phyloP scores from a whole-genome alignment of 1,140 invertebrate species.

The Aphaenogaster rudis region DNA sequence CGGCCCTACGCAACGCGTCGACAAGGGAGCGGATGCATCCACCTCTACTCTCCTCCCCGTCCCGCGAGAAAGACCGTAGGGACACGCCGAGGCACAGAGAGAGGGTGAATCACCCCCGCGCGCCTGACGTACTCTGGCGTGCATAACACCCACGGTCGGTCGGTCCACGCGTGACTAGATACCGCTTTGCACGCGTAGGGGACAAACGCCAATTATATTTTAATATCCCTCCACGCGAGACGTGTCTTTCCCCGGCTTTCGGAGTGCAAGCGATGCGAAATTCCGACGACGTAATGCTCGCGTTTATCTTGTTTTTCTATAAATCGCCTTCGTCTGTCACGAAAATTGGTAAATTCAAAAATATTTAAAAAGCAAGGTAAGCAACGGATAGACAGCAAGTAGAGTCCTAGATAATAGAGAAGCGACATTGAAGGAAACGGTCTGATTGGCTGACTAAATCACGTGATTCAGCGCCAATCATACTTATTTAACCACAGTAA shows the following conservation, averaged over 20 bases:
- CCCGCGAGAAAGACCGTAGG: constrained; percentile 67
- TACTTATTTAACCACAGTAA: no score
- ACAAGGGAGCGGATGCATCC: constrained; percentile 76
- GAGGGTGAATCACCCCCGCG: constrained; percentile 83
- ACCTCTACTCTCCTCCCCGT: constrained; percentile 41
- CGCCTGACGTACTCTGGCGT: constrained; percentile 83
- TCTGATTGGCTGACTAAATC: no score
- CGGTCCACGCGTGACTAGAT: constrained; percentile 85
- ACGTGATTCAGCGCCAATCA: no score
- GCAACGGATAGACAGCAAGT: not conserved
- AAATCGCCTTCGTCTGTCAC: not conserved
- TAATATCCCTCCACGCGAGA: constrained; percentile 78
- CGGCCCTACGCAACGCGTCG: constrained; percentile 70
- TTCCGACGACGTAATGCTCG: constrained; percentile 53
- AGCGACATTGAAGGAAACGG: no score
- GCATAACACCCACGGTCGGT: constrained; percentile 82
- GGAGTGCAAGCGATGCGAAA: constrained; percentile 60
- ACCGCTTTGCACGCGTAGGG: constrained; percentile 82
- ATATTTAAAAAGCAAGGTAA: not conserved
- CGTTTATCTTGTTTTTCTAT: not conserved
- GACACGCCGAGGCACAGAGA: constrained; percentile 61
- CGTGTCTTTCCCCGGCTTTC: constrained; percentile 41
- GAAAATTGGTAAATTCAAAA: not conserved
- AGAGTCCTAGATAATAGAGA: not conserved
- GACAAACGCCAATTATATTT: constrained; percentile 85